These are phyloP conservation scores for Limenitis camilla DNA, from an alignment of 2,888 invertebrate genomes.

Conservation along the genomic window DNA sequence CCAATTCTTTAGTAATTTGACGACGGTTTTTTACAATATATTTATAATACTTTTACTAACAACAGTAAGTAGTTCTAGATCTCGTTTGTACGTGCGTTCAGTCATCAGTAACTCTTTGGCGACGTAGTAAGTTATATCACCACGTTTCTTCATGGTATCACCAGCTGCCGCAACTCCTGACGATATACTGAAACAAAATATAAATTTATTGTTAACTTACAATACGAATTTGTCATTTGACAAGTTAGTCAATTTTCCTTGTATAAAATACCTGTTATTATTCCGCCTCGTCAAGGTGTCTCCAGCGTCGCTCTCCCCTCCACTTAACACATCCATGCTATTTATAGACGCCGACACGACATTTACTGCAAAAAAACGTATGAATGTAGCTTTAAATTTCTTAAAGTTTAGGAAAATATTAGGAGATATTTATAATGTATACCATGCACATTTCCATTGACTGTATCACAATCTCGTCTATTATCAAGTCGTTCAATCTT, in stretches of 20 bases:
- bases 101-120: constrained; percentile 96
- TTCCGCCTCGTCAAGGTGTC: constrained; percentile 63
- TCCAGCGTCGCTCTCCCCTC: constrained; percentile 66
- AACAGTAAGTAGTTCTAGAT: constrained; percentile 91
- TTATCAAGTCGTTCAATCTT: constrained; percentile 27
- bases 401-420: too few relatives aligned
- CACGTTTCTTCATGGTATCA: constrained; percentile 40
- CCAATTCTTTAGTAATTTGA: too few relatives aligned
- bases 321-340: constrained; percentile 68
- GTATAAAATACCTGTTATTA: constrained; percentile 53
- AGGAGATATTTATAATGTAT: too few relatives aligned
- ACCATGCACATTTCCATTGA: constrained; percentile 59
- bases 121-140: constrained; percentile 79
- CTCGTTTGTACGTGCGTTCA: constrained; percentile 95
- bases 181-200: constrained; percentile 41
- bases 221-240: too few relatives aligned
- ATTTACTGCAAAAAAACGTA: constrained; percentile 39
- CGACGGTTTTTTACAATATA: too few relatives aligned
- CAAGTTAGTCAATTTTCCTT: too few relatives aligned
- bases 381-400: neutral
- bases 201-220: too few relatives aligned
- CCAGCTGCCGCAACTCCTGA: constrained; percentile 38
- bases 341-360: constrained; percentile 61
- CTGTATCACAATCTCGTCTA: constrained; percentile 35
- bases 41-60: constrained; percentile 68